Conservation (phyloP, 2,113 vertebrate species). For the Carollia perspicillata region DNA sequence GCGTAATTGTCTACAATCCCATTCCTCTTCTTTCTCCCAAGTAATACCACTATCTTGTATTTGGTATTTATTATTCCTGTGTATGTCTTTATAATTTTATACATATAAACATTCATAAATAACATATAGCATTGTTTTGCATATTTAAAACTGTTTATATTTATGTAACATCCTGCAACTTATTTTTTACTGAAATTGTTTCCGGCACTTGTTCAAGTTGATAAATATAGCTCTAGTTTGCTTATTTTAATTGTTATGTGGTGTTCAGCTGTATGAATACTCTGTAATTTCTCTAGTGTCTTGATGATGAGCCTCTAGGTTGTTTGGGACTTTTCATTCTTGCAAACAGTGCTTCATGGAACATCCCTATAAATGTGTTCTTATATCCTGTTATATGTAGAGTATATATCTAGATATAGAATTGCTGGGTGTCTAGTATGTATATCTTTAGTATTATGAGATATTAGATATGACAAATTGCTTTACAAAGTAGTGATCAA, state of each 20-base stretch:
- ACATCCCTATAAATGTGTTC: not conserved
- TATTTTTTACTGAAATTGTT: slow-evolving; percentile 41
- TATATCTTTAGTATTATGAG: slow-evolving; percentile 7
- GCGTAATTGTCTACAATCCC: not conserved
- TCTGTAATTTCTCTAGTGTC: not conserved
- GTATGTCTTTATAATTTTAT: not conserved
- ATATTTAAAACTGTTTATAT: slow-evolving; percentile 1
- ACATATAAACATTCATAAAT: not conserved
- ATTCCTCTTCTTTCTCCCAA: not conserved
- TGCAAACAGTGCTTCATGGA: not conserved
- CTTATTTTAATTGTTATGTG: slow-evolving; percentile 15
- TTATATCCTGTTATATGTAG: not conserved
- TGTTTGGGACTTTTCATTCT: not conserved
- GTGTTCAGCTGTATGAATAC: not conserved
- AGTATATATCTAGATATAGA: not conserved
- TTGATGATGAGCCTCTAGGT: not conserved
- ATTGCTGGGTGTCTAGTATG: not conserved
- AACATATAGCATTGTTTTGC: not conserved
- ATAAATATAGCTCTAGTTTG: not conserved
- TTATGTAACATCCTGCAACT: not conserved
- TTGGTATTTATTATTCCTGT: slow-evolving; percentile 1
- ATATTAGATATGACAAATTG: not conserved
- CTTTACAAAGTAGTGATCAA: not conserved
- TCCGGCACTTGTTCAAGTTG: slow-evolving; percentile 34
- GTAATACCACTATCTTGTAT: not conserved